Base-by-base conservation (phyloP, 2,888 invertebrate species). In the Clepsis dumicolana region DNA sequence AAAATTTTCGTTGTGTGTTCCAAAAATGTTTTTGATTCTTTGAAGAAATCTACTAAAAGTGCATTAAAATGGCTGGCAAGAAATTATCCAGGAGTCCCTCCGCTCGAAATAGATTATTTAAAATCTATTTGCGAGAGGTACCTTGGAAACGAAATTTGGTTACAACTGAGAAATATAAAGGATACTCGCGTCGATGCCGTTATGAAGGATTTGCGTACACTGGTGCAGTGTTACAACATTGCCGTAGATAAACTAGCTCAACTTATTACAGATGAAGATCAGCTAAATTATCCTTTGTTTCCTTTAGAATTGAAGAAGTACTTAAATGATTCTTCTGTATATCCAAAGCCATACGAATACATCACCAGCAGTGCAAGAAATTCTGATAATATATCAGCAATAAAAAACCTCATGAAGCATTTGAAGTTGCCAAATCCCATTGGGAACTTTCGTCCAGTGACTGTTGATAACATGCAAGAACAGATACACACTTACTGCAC, bases 281-380 rank as follows among this genome's bases (percentile, higher is more conserved):
- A 95, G 44, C 91, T 93, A 8, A 94, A 95, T 72, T 95, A 95
- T 73, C 93, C 95, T 0, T 90, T 94, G 75, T 96, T 97, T 84
- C 95, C 97, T 0, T 83, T 94, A 21, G 96, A 96, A 78, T 94
- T 97, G 68, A 94, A 93, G 67, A 80, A 87, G 44, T 95, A 94
- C 85, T 83, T 95, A 64, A 87, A 94, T 72, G 76, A 81, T 59
- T 77, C 87, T 16, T 88, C 93, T 1, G 91, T 93, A 52, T 94
- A 94, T 75, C 96, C 96, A 0, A 95, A 95, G 72, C 94, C 94
- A 35, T 95, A 95, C 75, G 96, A 96, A 81, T 95, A 96, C 82
- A 96, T 97, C 73, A 94, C 96, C 0, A 85, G 87, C 21, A 94
- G 94, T 77, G 96, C 95, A 88, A 95, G 94, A 74, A 90, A 85